A percentile compares a stretch with the other conserved stretches of the same genome.
These are phyloP conservation scores for Pagrus major DNA, from an alignment of 2,113 vertebrate species.

Conservation along the genomic window DNA sequence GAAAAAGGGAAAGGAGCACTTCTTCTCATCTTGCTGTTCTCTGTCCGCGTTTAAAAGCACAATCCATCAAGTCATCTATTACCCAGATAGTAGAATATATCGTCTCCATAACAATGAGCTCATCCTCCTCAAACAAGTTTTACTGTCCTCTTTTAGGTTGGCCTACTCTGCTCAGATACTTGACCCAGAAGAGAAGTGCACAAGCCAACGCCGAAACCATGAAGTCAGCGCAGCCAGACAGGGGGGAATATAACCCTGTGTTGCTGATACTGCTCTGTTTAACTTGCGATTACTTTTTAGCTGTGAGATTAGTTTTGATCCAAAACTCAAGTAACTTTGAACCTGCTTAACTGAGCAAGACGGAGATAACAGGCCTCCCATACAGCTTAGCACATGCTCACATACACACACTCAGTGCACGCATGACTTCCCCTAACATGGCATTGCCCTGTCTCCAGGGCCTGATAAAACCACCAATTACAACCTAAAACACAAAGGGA, in stretches of 20 bases:
- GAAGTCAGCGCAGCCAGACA: no score
- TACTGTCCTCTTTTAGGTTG: slow-evolving; percentile 32
- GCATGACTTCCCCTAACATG: slow-evolving; percentile 61
- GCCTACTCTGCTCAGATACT: slow-evolving; percentile 24
- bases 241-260: not conserved
- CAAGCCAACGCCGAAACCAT: not conserved
- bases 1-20: not conserved
- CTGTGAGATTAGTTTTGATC: slow-evolving; percentile 30
- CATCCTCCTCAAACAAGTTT: slow-evolving; percentile 28
- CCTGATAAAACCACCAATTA: slow-evolving; percentile 48
- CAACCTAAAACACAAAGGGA: slow-evolving; percentile 22
- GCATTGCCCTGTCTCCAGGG: slow-evolving; percentile 47
- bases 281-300: not conserved
- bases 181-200: slow-evolving; percentile 22
- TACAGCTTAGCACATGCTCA: slow-evolving; percentile 25
- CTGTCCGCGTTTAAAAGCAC: not conserved
- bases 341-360: slow-evolving; percentile 56
- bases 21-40: not conserved
- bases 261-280: not conserved
- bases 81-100: slow-evolving; percentile 11
- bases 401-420: slow-evolving; percentile 24
- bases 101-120: slow-evolving; percentile 22
- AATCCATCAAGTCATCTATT: not conserved
- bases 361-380: slow-evolving; percentile 36
- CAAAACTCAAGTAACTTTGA: slow-evolving; percentile 51